Evolutionary conservation across 2,888 invertebrate genomes (phyloP), one percentile per base, ranked within the genome.

Genomic region (Odontomyia ornata): DNA sequence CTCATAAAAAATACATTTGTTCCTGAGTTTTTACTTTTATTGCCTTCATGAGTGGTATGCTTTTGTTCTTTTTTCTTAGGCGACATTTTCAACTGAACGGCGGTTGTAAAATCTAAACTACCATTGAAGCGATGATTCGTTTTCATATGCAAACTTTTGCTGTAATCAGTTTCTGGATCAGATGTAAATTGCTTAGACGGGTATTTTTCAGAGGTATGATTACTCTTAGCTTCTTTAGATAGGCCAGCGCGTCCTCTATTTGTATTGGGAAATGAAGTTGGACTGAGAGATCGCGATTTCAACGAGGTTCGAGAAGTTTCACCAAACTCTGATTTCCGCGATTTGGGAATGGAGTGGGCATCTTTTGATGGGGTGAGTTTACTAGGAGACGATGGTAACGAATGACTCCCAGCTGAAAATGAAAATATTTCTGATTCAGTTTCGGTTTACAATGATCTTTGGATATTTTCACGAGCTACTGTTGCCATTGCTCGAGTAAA

Each of bases 121-220:
- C 30, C 72, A 1, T 72, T 72, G 36, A 72, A 72, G 27, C 30
- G 57, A 30, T 57, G 72, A 7, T 72, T 72, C 5, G 30, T 56
- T 56, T 72, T 72, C 28, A 72, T 30, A 4, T 57, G 72, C 21
- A 57, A 72, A n/a, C 36, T 30, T 56, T 56, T 72, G 27, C 57
- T 72, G 28, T 4, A 57, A 11, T 57, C 30, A 1, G 72, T 57
- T 56, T 72, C 72, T 4, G 72, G 57, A 47, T 47, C 52, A 0
- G 52, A 52, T 23, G 25, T 71, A n/a, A 23, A 23, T 60, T 60
- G 5, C 9, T 36, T 36, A 5, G 9, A 5, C 9, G 9, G 36
- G 9, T 9, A 36, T 3, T 5, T 9, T 9, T 36, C 36, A 36
- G 36, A 36, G 9, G n/a, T 9, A 36, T 36, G 36, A 9, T 36